These are phyloP conservation scores for Trichomycterus rosablanca DNA, from an alignment of 2,113 vertebrate species.

Conservation along the genomic window DNA sequence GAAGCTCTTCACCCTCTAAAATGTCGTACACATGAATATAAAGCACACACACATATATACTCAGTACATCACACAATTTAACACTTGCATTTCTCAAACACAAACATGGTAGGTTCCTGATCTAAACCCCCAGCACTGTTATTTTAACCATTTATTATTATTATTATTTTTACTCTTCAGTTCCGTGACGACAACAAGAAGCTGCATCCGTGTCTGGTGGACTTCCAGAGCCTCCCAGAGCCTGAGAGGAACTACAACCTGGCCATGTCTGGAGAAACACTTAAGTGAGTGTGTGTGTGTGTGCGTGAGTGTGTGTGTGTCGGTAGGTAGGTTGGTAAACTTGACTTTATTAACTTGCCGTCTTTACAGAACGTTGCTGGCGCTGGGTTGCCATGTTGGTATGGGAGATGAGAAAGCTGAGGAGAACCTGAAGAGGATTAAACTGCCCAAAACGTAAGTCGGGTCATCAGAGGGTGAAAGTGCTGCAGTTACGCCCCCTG, in stretches of 20 bases:
- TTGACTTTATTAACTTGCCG: not conserved
- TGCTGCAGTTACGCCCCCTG: no score
- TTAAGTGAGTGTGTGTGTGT: conserved; percentile 72
- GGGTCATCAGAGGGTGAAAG: no score
- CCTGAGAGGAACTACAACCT: conserved; percentile 89
- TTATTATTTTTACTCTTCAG: conserved; percentile 53
- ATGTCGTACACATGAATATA: no score
- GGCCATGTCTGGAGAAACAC: conserved; percentile 89
- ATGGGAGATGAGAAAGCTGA: conserved; percentile 92
- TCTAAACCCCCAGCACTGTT: no score
- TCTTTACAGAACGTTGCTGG: conserved; percentile 76
- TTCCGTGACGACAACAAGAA: conserved; percentile 88
- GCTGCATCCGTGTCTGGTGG: conserved; percentile 83
- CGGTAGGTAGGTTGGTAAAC: not conserved
- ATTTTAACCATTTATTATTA: not conserved
- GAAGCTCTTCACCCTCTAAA: no score
- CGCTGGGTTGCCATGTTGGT: conserved; percentile 87
- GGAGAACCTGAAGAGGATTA: conserved; percentile 84
- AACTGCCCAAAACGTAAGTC: conserved; percentile 85
- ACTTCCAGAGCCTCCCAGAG: conserved; percentile 83
- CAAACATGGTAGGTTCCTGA: no score
- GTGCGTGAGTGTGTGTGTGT: not conserved
- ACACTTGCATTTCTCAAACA: no score
- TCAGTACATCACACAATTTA: no score
- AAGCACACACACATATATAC: no score